Percentiles rank a stretch among this genome's conserved stretches.
Evolutionary conservation across 2,113 vertebrate genomes (phyloP).

Genomic region (Panthera uncia): DNA sequence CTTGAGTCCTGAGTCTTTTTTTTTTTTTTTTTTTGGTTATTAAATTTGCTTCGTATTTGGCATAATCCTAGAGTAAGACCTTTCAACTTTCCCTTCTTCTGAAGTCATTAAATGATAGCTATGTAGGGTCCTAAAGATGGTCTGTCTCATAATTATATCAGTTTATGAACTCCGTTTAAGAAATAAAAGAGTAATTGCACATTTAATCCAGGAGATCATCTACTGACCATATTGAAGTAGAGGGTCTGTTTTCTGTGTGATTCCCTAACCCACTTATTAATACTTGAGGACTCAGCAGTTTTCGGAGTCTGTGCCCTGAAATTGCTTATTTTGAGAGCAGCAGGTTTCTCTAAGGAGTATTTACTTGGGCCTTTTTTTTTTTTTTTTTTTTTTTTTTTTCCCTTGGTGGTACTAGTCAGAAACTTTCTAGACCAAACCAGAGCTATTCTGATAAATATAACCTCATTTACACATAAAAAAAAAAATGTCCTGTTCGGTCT

Average conservation of each 20-base stretch:
- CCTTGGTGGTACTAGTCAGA: not conserved
- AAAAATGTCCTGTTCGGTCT: conserved; percentile 21
- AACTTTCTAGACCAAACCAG: conserved; percentile 49
- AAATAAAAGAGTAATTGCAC: not conserved
- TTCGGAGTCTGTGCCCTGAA: not conserved
- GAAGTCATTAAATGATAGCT: not conserved
- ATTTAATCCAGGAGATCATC: not conserved
- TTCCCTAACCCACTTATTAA: not conserved
- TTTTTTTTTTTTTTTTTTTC: not conserved
- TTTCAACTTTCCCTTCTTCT: not conserved
- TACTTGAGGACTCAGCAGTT: not conserved
- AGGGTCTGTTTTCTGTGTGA: not conserved
- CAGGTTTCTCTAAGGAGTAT: conserved; percentile 31
- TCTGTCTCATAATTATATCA: not conserved
- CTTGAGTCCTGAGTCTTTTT: not conserved
- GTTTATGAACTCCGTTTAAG: not conserved
- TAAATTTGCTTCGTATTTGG: not conserved
- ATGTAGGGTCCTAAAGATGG: not conserved
- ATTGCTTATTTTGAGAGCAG: conserved; percentile 31
- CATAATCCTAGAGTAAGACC: not conserved
- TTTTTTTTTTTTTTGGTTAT: not conserved
- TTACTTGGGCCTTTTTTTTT: conserved; percentile 25
- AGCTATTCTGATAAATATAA: conserved; percentile 36
- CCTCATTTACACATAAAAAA: conserved; percentile 7
- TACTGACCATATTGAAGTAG: not conserved